These are phyloP conservation scores for Mugil cephalus DNA, from an alignment of 2,113 vertebrate species.

Conservation along the genomic window DNA sequence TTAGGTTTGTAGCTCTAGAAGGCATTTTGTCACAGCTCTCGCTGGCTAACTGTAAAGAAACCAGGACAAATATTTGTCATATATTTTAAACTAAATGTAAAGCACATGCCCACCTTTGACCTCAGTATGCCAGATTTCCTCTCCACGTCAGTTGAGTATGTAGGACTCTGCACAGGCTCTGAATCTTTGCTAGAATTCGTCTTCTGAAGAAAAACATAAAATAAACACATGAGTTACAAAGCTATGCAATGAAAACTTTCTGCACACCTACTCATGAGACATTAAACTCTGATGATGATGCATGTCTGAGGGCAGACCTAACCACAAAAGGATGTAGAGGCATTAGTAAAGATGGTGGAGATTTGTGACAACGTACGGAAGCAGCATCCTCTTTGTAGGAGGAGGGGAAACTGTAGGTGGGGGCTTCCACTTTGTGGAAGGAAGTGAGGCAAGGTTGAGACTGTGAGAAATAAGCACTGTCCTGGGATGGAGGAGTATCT, in stretches of 20 bases:
- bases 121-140: slow-evolving; percentile 21
- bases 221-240: neutral
- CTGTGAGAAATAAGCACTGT: slow-evolving; percentile 84
- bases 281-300: slow-evolving; percentile 3
- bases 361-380: slow-evolving; percentile 46
- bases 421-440: slow-evolving; percentile 29
- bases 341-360: neutral
- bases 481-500: slow-evolving; percentile 66
- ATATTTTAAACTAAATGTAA: no score
- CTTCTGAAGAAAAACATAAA: slow-evolving; percentile 53
- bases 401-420: neutral
- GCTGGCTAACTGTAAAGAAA: neutral
- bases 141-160: slow-evolving; percentile 22
- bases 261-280: neutral
- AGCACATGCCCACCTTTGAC: slow-evolving; percentile 67
- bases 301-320: neutral
- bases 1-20: no score
- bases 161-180: slow-evolving; percentile 11
- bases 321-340: neutral
- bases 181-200: slow-evolving; percentile 36
- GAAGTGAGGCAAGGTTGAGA: slow-evolving; percentile 45
- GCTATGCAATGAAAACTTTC: neutral
- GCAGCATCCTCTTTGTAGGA: slow-evolving; percentile 24
- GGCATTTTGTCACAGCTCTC: no score
- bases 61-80: no score